Conservation (phyloP, 37 sponge, comb jelly and placozoan genomes). For the Spongilla lacustris region DNA sequence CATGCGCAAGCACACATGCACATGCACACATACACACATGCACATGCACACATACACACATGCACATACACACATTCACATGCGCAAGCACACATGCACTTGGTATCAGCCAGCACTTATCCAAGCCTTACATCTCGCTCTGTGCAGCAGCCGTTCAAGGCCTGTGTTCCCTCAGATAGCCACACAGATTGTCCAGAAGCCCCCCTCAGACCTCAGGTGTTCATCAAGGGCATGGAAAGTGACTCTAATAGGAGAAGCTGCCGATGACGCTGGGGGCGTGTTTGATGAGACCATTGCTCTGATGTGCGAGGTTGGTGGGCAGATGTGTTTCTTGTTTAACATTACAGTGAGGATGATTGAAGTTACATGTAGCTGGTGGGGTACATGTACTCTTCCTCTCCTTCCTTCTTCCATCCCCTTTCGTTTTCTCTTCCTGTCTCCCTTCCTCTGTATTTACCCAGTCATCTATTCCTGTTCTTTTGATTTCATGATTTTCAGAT, state of each 20-base stretch:
- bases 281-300: conserved; percentile 93
- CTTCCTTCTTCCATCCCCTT: too few species aligned
- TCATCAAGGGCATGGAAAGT: conserved; percentile 89
- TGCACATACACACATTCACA: neutral
- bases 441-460: too few species aligned
- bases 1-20: conserved; percentile 61
- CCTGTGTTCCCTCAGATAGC: conserved; percentile 75
- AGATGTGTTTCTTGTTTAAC: too few species aligned
- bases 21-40: conserved; percentile 63
- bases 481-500: too few species aligned
- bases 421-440: neutral
- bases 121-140: neutral
- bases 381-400: too few species aligned
- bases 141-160: conserved; percentile 26
- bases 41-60: conserved; percentile 42
- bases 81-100: neutral
- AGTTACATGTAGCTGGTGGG: too few species aligned
- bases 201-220: conserved; percentile 62
- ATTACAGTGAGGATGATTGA: too few species aligned
- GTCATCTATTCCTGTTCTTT: too few species aligned
- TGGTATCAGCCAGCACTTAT: neutral
- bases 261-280: conserved; percentile 96
- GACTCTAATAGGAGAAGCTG: conserved; percentile 84
- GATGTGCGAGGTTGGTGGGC: conserved; percentile 83
- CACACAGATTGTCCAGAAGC: conserved; percentile 62